A percentile compares a stretch with the other conserved stretches of the same genome.
phyloP scores from a whole-genome alignment of 2,113 vertebrate genomes.

The Forbesichthys papilliferus region DNA sequence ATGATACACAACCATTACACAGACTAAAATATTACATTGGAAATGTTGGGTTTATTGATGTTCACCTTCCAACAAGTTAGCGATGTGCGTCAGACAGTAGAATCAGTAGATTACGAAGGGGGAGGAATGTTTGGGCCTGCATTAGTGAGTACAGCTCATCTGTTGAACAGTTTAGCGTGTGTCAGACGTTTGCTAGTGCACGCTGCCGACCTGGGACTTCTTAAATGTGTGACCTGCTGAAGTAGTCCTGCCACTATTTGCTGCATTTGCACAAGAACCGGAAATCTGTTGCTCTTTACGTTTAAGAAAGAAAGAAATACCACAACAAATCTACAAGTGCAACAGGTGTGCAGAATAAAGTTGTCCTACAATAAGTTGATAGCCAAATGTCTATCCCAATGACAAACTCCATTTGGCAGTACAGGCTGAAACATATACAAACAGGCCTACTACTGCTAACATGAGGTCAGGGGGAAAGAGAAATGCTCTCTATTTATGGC shows the following conservation, averaged over 20 bases:
- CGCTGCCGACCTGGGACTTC: background rate
- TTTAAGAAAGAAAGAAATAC: too few species aligned
- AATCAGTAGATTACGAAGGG: background rate
- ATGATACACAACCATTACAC: background rate
- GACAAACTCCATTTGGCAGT: background rate
- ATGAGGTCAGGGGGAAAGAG: background rate
- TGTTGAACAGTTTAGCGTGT: background rate
- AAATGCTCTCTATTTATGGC: constrained; percentile 22
- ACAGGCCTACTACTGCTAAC: background rate
- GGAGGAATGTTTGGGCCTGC: background rate
- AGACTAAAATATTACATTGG: background rate
- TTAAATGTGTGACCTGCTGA: background rate
- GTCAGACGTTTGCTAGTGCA: background rate
- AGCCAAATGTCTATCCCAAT: background rate
- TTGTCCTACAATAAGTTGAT: background rate
- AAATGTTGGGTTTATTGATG: background rate
- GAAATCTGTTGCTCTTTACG: background rate
- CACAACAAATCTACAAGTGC: background rate
- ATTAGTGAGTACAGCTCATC: background rate
- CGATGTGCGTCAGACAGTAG: background rate
- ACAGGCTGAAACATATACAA: too few species aligned
- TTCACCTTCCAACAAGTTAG: background rate
- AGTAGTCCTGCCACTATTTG: background rate
- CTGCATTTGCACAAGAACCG: background rate
- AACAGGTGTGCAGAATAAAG: background rate